Evolutionary conservation across 2,888 invertebrate species (phyloP), one percentile per base, ranked within the genome.

Genomic region (Heterodera filipjevi): DNA sequence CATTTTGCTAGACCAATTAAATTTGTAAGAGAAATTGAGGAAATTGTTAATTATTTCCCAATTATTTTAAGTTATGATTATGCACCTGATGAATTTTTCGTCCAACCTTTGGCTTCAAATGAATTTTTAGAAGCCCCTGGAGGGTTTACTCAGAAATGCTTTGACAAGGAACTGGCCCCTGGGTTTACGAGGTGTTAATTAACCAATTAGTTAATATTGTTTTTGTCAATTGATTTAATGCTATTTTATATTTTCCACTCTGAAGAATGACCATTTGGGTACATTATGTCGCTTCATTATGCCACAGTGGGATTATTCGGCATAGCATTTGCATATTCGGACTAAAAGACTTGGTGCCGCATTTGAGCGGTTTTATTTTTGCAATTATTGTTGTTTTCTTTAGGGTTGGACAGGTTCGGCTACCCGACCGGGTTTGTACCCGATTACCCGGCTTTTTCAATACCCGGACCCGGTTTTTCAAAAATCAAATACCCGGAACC

Each of bases 161-260:
- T 68, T 68, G 33, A 68, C 16, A 33, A 35, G 19, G 32, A 33
- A 19, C 22, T 68, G 68, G 68, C 68, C 33, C 68, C 68, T 19
- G 68, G 68, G 3, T 6, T 68, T 33, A 68, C 68, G 19, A 68
- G 68, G 68, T 68, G 16, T 19, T 49, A 49, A 49, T 49, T 49
- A 14, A 49, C 3, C 3, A 49, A 49, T 14, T 19, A 49, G 0
- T 49, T 19, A 49, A 3, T 14, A 3, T 49, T 49, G 44, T 44
- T 44, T 44, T 10, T 49, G n/a, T n/a, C n/a, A n/a, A n/a, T n/a
- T n/a, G n/a, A n/a, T n/a, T n/a, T n/a, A n/a, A n/a, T 49, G 3
- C 49, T 5, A 16, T 49, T 49, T 19, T 16, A 49, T 19, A 49
- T 16, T 14, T 16, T 22, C 49, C 5, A 2, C n/a, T 59, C 59